A percentile compares a stretch with the other conserved stretches of the same genome.
phyloP scores from a whole-genome alignment of 2,797 vertebrate species.

The Cuculus canorus region DNA sequence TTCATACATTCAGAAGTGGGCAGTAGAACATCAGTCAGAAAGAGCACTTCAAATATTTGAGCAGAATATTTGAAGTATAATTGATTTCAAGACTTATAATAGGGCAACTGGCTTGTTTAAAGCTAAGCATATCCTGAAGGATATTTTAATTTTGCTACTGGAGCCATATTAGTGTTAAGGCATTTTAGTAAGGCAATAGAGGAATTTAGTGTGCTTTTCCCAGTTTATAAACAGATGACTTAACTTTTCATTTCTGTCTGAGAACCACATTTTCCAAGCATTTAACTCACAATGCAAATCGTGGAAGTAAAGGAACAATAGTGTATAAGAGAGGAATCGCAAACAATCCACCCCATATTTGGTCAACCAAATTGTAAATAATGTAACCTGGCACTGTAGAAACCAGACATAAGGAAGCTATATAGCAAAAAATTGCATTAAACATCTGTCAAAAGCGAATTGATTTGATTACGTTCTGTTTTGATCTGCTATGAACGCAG shows the following conservation, averaged over 20 bases:
- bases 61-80: not conserved
- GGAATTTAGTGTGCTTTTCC: not conserved
- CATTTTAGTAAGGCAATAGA: not conserved
- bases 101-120: conserved; percentile 3
- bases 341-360: not conserved
- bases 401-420: conserved; percentile 23
- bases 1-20: conserved; percentile 26
- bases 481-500: conserved; percentile 54
- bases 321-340: not conserved
- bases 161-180: not conserved
- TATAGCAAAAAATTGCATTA: conserved; percentile 60
- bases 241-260: not conserved
- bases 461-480: conserved; percentile 54
- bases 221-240: not conserved
- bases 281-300: not conserved
- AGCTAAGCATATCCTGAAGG: not conserved
- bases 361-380: not conserved
- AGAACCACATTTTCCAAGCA: not conserved
- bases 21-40: conserved; percentile 30
- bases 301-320: not conserved
- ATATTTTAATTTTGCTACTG: not conserved
- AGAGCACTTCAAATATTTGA: not conserved
- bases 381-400: not conserved
- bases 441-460: conserved; percentile 66
- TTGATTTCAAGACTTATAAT: conserved; percentile 6